A percentile compares a stretch with the other conserved stretches of the same genome.
These are phyloP conservation scores for Acronicta aceris DNA, from an alignment of 2,888 invertebrate genomes.

Conservation along the genomic window DNA sequence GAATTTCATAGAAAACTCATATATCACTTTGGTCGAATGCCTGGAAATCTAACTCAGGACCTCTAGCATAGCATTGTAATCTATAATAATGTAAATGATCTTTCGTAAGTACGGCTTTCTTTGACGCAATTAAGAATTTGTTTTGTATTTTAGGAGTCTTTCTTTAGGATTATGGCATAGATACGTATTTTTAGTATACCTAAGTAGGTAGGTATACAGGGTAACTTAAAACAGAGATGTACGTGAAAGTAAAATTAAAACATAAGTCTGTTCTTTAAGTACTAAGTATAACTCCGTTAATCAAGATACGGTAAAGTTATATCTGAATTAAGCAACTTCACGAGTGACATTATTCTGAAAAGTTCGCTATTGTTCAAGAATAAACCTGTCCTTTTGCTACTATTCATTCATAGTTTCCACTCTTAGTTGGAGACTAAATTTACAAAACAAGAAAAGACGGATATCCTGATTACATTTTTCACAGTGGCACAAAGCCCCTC, in stretches of 20 bases:
- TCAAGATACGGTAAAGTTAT: conserved; percentile 18
- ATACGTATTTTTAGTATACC: no score
- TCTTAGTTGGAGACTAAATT: conserved; percentile 60
- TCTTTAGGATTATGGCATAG: no score
- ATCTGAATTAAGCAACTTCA: conserved; percentile 20
- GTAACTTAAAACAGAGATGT: no score
- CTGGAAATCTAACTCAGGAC: no score
- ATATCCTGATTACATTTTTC: conserved; percentile 75
- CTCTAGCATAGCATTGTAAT: no score
- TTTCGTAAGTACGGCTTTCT: no score
- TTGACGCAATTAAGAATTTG: no score
- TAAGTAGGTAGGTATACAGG: no score
- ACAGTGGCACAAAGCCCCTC: conserved; percentile 68
- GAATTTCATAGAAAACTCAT: no score
- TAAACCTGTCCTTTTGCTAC: conserved; percentile 35
- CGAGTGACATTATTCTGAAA: conserved; percentile 35
- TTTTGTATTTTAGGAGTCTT: no score
- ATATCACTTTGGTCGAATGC: no score
- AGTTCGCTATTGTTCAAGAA: conserved; percentile 36
- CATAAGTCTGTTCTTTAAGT: not conserved
- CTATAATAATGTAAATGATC: no score
- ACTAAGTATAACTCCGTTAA: conserved; percentile 9
- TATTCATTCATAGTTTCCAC: conserved; percentile 51
- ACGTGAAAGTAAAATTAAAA: not conserved
- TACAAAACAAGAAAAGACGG: conserved; percentile 65